These are phyloP conservation scores for Cyrtonyx montezumae DNA, from an alignment of 2,113 vertebrate genomes.

Conservation along the genomic window DNA sequence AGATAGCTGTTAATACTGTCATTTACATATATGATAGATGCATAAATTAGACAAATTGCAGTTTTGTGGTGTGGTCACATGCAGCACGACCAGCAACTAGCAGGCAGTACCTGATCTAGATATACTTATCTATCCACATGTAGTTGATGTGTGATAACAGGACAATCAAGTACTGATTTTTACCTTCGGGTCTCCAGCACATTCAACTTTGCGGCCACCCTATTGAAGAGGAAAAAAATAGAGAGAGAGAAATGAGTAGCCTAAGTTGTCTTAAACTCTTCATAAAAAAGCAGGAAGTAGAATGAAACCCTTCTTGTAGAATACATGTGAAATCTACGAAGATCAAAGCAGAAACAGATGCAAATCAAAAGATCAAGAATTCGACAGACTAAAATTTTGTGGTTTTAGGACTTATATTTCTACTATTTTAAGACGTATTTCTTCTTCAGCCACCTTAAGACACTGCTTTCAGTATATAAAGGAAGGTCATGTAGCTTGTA, in stretches of 20 bases:
- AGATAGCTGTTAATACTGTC: not conserved
- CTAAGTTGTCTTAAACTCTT: not conserved
- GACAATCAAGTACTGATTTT: slow-evolving; percentile 25
- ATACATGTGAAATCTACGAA: not conserved
- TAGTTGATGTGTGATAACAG: not conserved
- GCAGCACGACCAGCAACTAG: not conserved
- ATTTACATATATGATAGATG: not conserved
- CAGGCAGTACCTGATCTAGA: fast-evolving
- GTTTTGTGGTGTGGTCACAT: not conserved
- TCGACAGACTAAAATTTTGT: not conserved
- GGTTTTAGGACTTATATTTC: not conserved
- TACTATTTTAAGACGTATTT: not conserved
- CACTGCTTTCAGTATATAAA: not conserved
- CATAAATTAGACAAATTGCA: not conserved
- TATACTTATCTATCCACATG: not conserved
- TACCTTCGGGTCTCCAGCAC: slow-evolving; percentile 89
- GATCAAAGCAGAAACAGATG: not conserved
- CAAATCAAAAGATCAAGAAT: not conserved
- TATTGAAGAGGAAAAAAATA: slow-evolving; percentile 48
- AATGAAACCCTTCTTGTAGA: not conserved
- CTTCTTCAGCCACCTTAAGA: not conserved
- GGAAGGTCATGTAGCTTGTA: not conserved
- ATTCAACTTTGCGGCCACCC: slow-evolving; percentile 92
- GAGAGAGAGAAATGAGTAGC: not conserved
- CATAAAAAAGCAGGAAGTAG: not conserved